phyloP scores from a whole-genome alignment of 2,113 vertebrate genomes.

The Salvelinus alpinus region DNA sequence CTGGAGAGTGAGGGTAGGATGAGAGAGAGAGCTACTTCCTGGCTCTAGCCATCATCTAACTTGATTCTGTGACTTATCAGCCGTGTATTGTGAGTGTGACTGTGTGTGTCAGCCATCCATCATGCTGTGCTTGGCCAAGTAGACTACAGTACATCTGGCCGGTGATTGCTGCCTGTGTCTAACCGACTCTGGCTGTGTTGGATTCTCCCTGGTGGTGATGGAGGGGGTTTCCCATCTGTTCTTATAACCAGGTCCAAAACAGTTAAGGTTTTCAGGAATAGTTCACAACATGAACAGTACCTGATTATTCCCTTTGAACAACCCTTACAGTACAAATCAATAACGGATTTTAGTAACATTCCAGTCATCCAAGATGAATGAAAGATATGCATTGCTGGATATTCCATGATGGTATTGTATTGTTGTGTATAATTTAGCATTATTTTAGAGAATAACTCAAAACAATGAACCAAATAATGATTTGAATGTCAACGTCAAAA shows the following conservation, averaged over 20 bases:
- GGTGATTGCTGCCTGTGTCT: conserved; percentile 1
- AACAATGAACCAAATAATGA: not conserved
- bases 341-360: too few species aligned
- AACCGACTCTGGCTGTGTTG: not conserved
- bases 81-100: not conserved
- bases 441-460: not conserved
- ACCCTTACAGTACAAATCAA: not conserved
- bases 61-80: not conserved
- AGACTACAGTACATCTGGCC: conserved; percentile 6
- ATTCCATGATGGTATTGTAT: too few species aligned
- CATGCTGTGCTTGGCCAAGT: not conserved
- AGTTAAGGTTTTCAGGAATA: not conserved
- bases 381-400: too few species aligned
- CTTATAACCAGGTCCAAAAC: conserved; percentile 12
- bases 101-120: not conserved
- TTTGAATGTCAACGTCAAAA: not conserved
- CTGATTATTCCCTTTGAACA: not conserved
- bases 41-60: not conserved
- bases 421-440: not conserved
- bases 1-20: conserved; percentile 12
- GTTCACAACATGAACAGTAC: not conserved
- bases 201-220: conserved; percentile 21
- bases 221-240: conserved; percentile 30
- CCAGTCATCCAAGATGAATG: too few species aligned
- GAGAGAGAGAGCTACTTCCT: conserved; percentile 11